These are phyloP conservation scores for Himalopsyche anomala DNA, from an alignment of 2,888 invertebrate species.

Conservation along the genomic window DNA sequence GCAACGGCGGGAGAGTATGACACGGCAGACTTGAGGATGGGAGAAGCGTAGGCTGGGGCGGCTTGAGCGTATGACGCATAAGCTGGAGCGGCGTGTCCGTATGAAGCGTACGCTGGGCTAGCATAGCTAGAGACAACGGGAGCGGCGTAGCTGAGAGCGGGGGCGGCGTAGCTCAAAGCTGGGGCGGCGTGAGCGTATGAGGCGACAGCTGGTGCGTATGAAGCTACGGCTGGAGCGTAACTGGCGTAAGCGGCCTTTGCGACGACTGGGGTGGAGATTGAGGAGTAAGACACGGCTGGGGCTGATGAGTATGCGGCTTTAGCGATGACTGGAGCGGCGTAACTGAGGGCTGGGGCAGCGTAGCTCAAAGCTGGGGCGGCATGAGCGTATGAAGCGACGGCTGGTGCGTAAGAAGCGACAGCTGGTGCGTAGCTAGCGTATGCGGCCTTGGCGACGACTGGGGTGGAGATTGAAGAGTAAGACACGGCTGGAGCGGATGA, in stretches of 20 bases:
- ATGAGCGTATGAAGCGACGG: conserved; percentile 67
- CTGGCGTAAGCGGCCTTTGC: conserved; percentile 67
- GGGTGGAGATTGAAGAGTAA: conserved; percentile 66
- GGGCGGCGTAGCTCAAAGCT: conserved; percentile 62
- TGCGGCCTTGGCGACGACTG: conserved; percentile 67
- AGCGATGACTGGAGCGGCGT: conserved; percentile 46
- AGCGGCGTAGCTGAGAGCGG: conserved; percentile 64
- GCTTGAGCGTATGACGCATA: conserved; percentile 51
- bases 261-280: conserved; percentile 66
- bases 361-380: conserved; percentile 66
- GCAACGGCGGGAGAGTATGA: conserved; percentile 67
- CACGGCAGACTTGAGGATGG: conserved; percentile 66
- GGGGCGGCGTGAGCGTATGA: conserved; percentile 68
- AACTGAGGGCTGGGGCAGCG: conserved; percentile 51
- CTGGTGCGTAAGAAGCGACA: conserved; percentile 63
- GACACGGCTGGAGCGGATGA: conserved; percentile 69
- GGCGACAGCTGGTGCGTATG: conserved; percentile 64
- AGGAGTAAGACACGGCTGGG: conserved; percentile 44
- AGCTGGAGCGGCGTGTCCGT: conserved; percentile 65
- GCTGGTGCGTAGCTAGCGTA: conserved; percentile 65
- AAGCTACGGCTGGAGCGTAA: conserved; percentile 62
- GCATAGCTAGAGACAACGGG: conserved; percentile 66
- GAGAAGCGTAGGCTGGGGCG: conserved; percentile 64
- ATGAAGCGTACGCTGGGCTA: conserved; percentile 61
- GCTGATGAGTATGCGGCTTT: no score